Evolutionary conservation across 2,888 invertebrate genomes (phyloP), one percentile per base, ranked within the genome.

Genomic region (Phyto melanocephala): DNA sequence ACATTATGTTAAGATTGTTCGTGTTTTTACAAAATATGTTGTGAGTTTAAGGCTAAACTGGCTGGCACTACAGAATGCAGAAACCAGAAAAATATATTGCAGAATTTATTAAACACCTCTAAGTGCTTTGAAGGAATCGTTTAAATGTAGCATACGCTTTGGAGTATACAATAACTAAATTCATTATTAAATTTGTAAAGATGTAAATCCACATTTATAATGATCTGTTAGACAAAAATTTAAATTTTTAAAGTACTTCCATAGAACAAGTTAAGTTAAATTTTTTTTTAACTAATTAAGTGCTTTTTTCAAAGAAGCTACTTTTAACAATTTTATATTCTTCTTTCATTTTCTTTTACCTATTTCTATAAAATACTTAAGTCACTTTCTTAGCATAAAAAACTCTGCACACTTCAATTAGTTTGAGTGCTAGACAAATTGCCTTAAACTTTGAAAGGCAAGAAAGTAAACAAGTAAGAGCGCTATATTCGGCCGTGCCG

Each of bases 401-500:
- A 37, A 56, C 5, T 47, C 52, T 42, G 4, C 8, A 11, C 42
- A 15, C 52, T 52, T 13, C 24, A 50, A 47, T 67, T 20, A 77
- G 62, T 77, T 70, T 42, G 24, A 62, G 42, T 68, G 68, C 62
- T 24, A 52, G 68, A 58, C 63, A 71, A 78, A 71, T 71, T 65
- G 37, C 1, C 65, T 78, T 33, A 15, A 40, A 33, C 17, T n/a
- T 10, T 13, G 13, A 2, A 4, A 17, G 45, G 37, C 24, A 75
- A 28, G 10, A 60, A n/a, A 22, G 17, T 17, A 37, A 17, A 22
- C 20, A 22, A 28, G 28, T 3, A 28, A 28, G 28, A 28, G 6
- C 4, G n/a, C n/a, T n/a, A n/a, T n/a, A n/a, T n/a, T n/a, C n/a
- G n/a, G n/a, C n/a, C n/a, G n/a, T n/a, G n/a, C n/a, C n/a, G n/a